Conservation (phyloP, 2,888 invertebrate genomes). For the Dione juno region DNA sequence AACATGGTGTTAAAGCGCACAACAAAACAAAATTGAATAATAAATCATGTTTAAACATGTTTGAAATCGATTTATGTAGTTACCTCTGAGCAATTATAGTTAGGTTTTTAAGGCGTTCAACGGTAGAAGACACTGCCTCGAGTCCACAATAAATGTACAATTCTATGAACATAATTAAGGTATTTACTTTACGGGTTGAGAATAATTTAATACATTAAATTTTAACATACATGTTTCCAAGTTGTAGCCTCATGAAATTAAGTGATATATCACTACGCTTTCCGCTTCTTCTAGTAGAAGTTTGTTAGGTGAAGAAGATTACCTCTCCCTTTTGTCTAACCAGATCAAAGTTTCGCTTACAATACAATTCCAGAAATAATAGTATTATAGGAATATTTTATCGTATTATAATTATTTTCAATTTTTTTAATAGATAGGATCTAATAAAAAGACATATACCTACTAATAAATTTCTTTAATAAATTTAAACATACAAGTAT, state of each 20-base stretch:
- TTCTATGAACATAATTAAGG: too few relatives aligned
- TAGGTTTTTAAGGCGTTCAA: not conserved
- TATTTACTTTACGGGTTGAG: too few relatives aligned
- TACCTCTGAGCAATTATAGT: constrained; percentile 1
- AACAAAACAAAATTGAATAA: constrained; percentile 45
- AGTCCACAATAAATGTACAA: too few relatives aligned
- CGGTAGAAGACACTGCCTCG: too few relatives aligned
- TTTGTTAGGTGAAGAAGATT: not conserved
- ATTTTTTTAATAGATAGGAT: too few relatives aligned
- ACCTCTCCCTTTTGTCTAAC: not conserved
- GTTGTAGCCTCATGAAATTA: not conserved
- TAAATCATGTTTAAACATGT: constrained; percentile 47
- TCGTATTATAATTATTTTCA: too few relatives aligned
- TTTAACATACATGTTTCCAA: too few relatives aligned
- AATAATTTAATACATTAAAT: too few relatives aligned
- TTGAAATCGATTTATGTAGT: constrained; percentile 36
- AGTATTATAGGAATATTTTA: too few relatives aligned
- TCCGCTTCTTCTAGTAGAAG: not conserved
- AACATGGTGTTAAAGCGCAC: constrained; percentile 51
- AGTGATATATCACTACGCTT: not conserved
- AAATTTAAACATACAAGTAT: not conserved
- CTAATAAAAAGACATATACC: too few relatives aligned
- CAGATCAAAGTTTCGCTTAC: not conserved
- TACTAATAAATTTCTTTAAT: too few relatives aligned
- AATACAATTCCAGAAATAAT: too few relatives aligned